Conservation (phyloP, 2,113 vertebrate genomes). For the Crotalus tigris region DNA sequence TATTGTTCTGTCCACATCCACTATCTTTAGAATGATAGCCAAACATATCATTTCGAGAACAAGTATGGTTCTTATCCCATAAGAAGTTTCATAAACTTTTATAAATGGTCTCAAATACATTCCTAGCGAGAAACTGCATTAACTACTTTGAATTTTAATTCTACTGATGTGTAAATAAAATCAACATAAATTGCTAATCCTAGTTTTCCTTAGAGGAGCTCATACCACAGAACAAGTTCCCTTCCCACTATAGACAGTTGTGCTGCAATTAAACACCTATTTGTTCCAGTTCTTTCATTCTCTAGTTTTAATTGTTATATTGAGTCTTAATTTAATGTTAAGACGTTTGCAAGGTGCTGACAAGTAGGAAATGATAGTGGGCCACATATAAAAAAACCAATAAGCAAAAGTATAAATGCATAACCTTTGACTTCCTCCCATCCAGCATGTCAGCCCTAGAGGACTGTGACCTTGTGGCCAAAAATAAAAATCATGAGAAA, state of each 20-base stretch:
- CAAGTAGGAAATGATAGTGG: background rate
- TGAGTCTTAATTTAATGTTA: background rate
- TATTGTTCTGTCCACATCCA: background rate
- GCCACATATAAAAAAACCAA: background rate
- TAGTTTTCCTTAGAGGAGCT: background rate
- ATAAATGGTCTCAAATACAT: background rate
- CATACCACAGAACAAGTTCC: background rate
- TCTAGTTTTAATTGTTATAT: background rate
- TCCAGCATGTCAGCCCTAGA: background rate
- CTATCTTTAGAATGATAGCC: background rate
- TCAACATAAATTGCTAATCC: background rate
- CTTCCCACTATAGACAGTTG: background rate
- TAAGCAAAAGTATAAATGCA: background rate
- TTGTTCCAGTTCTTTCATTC: background rate
- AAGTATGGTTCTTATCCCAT: background rate
- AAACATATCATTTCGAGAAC: background rate
- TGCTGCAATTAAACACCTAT: background rate
- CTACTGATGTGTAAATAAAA: background rate
- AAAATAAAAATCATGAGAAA: background rate
- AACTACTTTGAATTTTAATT: background rate
- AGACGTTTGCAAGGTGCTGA: background rate
- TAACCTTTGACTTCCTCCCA: background rate
- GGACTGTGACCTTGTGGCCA: background rate
- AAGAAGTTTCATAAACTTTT: background rate
- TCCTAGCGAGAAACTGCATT: background rate